These are phyloP conservation scores for Agelastica alni DNA, from an alignment of 2,888 invertebrate genomes.

Conservation along the genomic window DNA sequence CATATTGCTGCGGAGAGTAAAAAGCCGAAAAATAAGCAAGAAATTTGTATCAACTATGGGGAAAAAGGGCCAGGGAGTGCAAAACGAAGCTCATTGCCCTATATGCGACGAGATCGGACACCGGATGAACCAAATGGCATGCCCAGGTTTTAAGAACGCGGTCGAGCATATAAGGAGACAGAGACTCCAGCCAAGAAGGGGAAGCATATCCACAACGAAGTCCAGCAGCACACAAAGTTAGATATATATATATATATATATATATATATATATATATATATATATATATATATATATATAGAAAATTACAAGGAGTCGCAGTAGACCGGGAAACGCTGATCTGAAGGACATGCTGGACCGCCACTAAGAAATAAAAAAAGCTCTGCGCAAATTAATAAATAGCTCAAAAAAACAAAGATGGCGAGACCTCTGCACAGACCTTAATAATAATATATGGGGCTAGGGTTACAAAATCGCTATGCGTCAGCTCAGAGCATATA, in stretches of 20 bases:
- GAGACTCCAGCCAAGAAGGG: not conserved
- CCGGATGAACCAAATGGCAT: slow-evolving; percentile 9
- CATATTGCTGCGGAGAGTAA: slow-evolving; percentile 7
- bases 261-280: not conserved
- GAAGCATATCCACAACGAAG: not conserved
- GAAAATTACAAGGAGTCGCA: no score
- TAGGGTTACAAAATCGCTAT: no score
- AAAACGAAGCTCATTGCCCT: slow-evolving; percentile 2
- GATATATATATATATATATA: not conserved
- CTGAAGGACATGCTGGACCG: no score
- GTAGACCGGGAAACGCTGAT: no score
- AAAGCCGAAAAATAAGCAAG: not conserved
- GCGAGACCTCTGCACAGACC: no score
- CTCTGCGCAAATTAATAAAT: no score
- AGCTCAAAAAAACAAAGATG: no score
- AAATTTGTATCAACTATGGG: slow-evolving; percentile 13
- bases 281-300: not conserved
- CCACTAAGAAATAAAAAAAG: no score
- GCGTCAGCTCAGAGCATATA: no score
- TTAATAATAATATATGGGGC: no score
- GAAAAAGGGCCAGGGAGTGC: slow-evolving; percentile 5
- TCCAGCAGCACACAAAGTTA: not conserved
- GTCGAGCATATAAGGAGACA: not conserved
- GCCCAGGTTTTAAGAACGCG: slow-evolving; percentile 5
- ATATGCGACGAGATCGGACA: slow-evolving; percentile 8